Conservation (phyloP, 2,888 invertebrate genomes). For the Sepiola atlantica region DNA sequence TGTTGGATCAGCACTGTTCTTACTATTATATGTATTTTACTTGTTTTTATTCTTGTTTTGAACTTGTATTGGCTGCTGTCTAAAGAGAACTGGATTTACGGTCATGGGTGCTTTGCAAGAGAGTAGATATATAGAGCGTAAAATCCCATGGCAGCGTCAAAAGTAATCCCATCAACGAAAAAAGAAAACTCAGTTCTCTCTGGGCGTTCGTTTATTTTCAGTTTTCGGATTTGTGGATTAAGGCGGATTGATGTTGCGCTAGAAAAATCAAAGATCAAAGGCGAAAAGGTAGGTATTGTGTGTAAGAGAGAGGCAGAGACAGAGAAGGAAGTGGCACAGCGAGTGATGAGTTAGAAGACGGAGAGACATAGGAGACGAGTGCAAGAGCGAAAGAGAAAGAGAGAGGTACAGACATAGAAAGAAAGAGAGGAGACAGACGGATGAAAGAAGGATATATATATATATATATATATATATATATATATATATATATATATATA, state of each 20-base stretch:
- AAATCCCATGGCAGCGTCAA: too few species aligned
- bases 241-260: not conserved
- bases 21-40: not conserved
- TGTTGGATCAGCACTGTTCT: not conserved
- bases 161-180: too few species aligned
- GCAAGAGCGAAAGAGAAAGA: not conserved
- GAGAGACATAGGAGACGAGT: too few species aligned
- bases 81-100: not conserved
- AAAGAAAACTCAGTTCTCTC: not conserved
- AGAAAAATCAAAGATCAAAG: not conserved
- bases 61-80: not conserved
- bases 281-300: not conserved
- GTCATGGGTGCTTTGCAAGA: not conserved
- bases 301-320: not conserved
- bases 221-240: not conserved
- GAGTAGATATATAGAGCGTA: not conserved
- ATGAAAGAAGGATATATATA: not conserved
- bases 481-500: too few species aligned
- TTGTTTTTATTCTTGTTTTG: too few species aligned
- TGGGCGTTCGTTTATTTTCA: not conserved
- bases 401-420: not conserved
- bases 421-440: not conserved
- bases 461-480: not conserved
- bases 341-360: not conserved
- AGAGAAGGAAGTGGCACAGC: not conserved